A percentile compares a stretch with the other conserved stretches of the same genome.
Conservation (phyloP, 1,140 invertebrate genomes). For the Amphibalanus amphitrite region DNA sequence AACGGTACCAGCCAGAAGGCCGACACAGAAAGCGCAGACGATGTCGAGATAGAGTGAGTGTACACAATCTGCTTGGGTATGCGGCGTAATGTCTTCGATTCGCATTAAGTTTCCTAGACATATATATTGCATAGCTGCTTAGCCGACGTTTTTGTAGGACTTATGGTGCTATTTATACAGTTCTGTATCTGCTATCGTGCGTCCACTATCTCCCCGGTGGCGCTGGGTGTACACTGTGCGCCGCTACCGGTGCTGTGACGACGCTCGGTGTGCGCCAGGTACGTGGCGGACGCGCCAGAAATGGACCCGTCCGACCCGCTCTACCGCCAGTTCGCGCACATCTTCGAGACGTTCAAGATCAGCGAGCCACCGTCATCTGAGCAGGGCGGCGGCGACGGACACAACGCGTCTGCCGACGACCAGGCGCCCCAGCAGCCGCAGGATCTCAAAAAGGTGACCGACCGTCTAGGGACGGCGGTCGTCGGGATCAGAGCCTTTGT, state of each 20-base stretch:
- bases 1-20: slow-evolving; percentile 11
- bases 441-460: slow-evolving; percentile 42
- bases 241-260: slow-evolving; percentile 3
- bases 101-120: too few species aligned
- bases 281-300: slow-evolving; percentile 50
- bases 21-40: slow-evolving; percentile 5
- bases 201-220: not conserved
- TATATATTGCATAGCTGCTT: too few species aligned
- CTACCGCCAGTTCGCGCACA: slow-evolving; percentile 65
- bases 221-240: not conserved
- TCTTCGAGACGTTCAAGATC: slow-evolving; percentile 77
- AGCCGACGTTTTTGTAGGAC: too few species aligned
- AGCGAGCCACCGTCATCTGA: slow-evolving; percentile 34
- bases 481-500: too few species aligned
- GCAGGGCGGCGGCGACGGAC: slow-evolving; percentile 27
- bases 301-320: slow-evolving; percentile 60
- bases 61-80: not conserved
- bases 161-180: too few species aligned
- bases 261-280: slow-evolving; percentile 28
- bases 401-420: slow-evolving; percentile 23
- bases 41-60: not conserved
- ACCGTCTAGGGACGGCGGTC: slow-evolving; percentile 26
- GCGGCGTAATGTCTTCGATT: too few species aligned
- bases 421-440: slow-evolving; percentile 7
- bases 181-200: not conserved